These are phyloP conservation scores for Bombyx mandarina DNA, from an alignment of 1,140 invertebrate genomes.

Conservation along the genomic window DNA sequence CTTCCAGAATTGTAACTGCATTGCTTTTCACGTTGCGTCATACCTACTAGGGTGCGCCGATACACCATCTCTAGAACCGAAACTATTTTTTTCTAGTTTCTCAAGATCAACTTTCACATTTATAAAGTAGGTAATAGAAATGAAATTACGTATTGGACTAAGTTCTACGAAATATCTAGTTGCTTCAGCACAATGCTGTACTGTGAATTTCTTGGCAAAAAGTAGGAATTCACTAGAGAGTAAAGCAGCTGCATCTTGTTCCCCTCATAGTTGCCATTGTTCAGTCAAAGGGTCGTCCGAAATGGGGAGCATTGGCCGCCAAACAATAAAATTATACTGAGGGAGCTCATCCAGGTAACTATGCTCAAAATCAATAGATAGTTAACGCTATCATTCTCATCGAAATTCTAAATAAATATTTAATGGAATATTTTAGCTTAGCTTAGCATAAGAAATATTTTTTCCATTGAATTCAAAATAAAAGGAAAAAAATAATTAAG, in stretches of 20 bases:
- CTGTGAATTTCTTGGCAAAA: neutral
- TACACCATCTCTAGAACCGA: constrained; percentile 16
- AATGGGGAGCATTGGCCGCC: constrained; percentile 49
- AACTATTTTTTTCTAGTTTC: constrained; percentile 15
- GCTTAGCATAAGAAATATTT: no score
- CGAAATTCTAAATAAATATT: no score
- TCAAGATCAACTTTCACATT: constrained; percentile 27
- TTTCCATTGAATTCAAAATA: no score
- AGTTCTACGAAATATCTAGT: no score
- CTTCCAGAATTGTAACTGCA: constrained; percentile 30
- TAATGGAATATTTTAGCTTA: no score
- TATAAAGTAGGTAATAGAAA: neutral
- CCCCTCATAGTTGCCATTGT: constrained; percentile 59
- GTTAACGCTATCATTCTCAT: no score
- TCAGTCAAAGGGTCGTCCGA: constrained; percentile 56
- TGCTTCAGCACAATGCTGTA: neutral
- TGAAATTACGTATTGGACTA: no score
- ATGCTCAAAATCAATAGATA: constrained; percentile 12
- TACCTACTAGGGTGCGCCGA: constrained; percentile 3
- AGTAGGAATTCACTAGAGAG: constrained; percentile 31
- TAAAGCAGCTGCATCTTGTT: constrained; percentile 61
- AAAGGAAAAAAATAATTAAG: no score
- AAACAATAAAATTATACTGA: constrained; percentile 41
- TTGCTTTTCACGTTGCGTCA: constrained; percentile 11
- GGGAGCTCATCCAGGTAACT: constrained; percentile 51